Percentiles rank a stretch among this genome's conserved stretches.
Evolutionary conservation across 2,113 vertebrate species (phyloP).

Genomic region (Engraulis encrasicolus): DNA sequence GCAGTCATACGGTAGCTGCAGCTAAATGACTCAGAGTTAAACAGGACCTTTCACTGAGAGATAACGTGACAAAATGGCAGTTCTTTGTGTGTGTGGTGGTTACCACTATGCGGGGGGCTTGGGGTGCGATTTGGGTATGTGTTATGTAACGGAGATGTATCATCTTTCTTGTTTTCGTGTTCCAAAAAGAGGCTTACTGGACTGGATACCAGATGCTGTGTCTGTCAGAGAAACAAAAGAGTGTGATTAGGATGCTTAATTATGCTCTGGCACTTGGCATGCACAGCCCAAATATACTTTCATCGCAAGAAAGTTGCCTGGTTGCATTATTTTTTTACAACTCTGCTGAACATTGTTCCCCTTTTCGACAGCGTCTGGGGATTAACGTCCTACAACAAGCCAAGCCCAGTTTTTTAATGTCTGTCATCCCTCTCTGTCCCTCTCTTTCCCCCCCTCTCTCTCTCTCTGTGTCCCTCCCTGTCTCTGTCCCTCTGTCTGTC

Average conservation of each 20-base stretch:
- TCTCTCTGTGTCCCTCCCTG: conserved; percentile 55
- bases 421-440: conserved; percentile 46
- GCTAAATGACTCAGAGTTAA: not conserved
- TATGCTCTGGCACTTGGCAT: not conserved
- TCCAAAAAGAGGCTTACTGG: not conserved
- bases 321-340: not conserved
- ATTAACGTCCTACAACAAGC: not conserved
- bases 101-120: no score
- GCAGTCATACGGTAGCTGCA: not conserved
- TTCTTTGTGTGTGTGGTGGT: not conserved
- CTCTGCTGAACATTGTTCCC: conserved; percentile 12
- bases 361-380: not conserved
- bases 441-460: no score
- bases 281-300: not conserved
- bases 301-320: not conserved
- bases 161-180: not conserved
- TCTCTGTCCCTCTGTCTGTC: conserved; percentile 57
- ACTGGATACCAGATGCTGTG: not conserved
- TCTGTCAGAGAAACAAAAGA: not conserved
- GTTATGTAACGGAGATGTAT: not conserved
- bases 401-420: not conserved
- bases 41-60: not conserved
- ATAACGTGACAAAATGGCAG: not conserved
- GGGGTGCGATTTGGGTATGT: not conserved
- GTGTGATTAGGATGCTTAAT: not conserved